Conservation (phyloP, 2,113 vertebrate species). For the Chaetops frenatus region DNA sequence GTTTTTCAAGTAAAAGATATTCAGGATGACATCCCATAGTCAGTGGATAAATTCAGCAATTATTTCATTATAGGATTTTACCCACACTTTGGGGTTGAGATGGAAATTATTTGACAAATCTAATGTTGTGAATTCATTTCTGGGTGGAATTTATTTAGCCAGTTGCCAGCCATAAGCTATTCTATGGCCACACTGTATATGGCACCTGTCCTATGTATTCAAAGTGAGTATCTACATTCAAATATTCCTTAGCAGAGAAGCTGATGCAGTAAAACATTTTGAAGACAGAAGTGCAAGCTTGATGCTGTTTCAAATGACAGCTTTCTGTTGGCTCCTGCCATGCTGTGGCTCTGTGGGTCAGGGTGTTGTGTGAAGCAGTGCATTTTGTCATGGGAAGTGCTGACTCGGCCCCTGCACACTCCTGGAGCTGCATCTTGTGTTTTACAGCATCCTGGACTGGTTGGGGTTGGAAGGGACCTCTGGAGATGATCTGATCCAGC, state of each 20-base stretch:
- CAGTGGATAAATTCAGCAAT: not conserved
- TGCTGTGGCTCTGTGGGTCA: not conserved
- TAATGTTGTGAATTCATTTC: not conserved
- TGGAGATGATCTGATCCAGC: not conserved
- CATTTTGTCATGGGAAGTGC: not conserved
- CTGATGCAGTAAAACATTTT: not conserved
- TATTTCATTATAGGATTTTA: not conserved
- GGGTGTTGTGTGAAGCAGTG: not conserved
- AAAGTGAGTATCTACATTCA: not conserved
- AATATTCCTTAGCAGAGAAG: not conserved
- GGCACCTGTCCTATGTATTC: rapidly evolving
- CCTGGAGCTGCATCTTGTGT: not conserved
- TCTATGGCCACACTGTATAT: not conserved
- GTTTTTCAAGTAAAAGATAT: rapidly evolving
- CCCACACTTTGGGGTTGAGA: no score
- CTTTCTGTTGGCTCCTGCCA: not conserved
- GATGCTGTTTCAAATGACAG: not conserved
- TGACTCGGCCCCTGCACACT: not conserved
- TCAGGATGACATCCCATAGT: no score
- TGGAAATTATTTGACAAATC: not conserved
- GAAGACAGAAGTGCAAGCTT: not conserved
- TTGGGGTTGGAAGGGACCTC: not conserved
- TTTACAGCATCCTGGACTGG: not conserved
- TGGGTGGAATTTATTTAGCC: not conserved
- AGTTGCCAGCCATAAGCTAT: not conserved